Percentiles rank a stretch among this genome's conserved stretches.
Evolutionary conservation across 1,140 invertebrate species (phyloP).

Genomic region (Diuraphis noxia): DNA sequence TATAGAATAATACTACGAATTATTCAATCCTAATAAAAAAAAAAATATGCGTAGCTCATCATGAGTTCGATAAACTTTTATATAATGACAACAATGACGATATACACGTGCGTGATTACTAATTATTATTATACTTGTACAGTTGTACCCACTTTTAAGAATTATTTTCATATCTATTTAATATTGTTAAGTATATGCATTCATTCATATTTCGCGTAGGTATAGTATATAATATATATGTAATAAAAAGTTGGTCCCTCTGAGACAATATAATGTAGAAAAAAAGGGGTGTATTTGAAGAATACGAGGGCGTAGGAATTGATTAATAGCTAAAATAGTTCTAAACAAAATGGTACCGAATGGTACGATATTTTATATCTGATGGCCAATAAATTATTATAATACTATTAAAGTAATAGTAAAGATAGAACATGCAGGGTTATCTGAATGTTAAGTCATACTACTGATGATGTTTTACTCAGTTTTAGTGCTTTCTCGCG

Average conservation of each 20-base stretch:
- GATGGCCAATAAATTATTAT: slow-evolving; percentile 40
- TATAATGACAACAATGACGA: not conserved
- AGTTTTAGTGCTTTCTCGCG: not conserved
- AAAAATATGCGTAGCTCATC: slow-evolving; percentile 30
- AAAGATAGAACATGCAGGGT: not conserved
- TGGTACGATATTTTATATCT: slow-evolving; percentile 42
- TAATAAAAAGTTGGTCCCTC: not conserved
- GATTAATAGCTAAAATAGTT: slow-evolving; percentile 32
- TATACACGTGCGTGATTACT: not conserved
- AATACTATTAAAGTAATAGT: not conserved
- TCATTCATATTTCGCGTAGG: not conserved
- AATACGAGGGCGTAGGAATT: slow-evolving; percentile 12
- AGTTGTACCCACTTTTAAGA: not conserved
- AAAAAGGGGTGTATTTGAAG: slow-evolving; percentile 10
- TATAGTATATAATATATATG: not conserved
- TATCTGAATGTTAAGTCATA: not conserved
- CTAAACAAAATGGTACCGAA: slow-evolving; percentile 2
- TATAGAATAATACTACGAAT: slow-evolving; percentile 35
- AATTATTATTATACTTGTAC: not conserved
- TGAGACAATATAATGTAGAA: not conserved
- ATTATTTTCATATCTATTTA: not conserved
- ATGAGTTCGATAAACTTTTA: slow-evolving; percentile 42
- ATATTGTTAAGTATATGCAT: not conserved
- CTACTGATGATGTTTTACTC: not conserved
- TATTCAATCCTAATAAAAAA: slow-evolving; percentile 22